Conservation (phyloP, 1,140 invertebrate species). For the Drosophila prosaltans region DNA sequence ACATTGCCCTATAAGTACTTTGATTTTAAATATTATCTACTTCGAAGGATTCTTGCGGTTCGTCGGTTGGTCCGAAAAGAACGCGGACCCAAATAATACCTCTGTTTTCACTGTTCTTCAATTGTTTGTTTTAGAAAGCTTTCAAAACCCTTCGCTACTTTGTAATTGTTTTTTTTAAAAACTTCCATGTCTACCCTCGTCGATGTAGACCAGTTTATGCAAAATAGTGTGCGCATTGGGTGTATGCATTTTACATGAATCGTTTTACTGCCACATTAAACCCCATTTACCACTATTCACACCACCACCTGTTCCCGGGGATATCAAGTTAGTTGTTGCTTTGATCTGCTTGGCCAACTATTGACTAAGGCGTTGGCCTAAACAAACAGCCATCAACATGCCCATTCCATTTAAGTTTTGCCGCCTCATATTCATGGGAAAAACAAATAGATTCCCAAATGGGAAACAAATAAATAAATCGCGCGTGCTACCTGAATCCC, state of each 20-base stretch:
- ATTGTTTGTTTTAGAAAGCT: too few species aligned
- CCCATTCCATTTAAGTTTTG: neutral
- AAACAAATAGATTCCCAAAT: slow-evolving; percentile 61
- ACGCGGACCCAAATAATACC: too few species aligned
- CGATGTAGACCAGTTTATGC: neutral
- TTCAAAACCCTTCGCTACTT: too few species aligned
- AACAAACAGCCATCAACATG: slow-evolving; percentile 45
- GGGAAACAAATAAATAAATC: slow-evolving; percentile 55
- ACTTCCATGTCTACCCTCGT: neutral
- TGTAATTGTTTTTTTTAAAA: too few species aligned
- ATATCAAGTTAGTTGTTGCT: slow-evolving; percentile 45
- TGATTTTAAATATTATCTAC: too few species aligned
- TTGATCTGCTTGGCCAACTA: slow-evolving; percentile 66
- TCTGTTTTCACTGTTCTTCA: too few species aligned
- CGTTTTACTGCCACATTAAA: slow-evolving; percentile 32
- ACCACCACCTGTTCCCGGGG: slow-evolving; percentile 35
- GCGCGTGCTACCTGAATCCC: slow-evolving; percentile 45
- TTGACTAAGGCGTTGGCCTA: slow-evolving; percentile 60
- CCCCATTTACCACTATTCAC: slow-evolving; percentile 5
- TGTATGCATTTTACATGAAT: slow-evolving; percentile 37
- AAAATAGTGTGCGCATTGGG: slow-evolving; percentile 16
- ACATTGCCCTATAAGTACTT: too few species aligned
- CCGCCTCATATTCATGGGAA: slow-evolving; percentile 53
- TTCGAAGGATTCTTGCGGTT: too few species aligned
- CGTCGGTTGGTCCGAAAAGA: too few species aligned